Evolutionary conservation across 2,888 invertebrate species (phyloP).

Genomic region (Eledone cirrhosa): DNA sequence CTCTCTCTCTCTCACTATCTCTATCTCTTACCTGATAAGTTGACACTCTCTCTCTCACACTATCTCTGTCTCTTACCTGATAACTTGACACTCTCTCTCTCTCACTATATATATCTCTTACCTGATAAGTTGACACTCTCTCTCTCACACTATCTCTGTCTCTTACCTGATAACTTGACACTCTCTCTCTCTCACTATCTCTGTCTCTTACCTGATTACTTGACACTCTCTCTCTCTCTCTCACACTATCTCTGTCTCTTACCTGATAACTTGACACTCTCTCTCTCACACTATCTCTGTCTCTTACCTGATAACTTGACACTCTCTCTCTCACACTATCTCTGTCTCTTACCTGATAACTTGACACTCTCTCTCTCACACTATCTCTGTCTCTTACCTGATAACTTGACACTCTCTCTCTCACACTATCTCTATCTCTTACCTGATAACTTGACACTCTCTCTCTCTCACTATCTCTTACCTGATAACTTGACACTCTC

Average conservation of each 20-base stretch:
- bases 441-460: slow-evolving; percentile 58
- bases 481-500: slow-evolving; percentile 56
- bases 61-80: slow-evolving; percentile 45
- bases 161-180: slow-evolving; percentile 56
- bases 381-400: slow-evolving; percentile 45
- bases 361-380: slow-evolving; percentile 47
- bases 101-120: slow-evolving; percentile 35
- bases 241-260: too few species aligned
- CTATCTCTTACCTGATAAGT: slow-evolving; percentile 53
- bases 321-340: slow-evolving; percentile 38
- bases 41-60: slow-evolving; percentile 47
- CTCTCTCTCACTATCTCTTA: slow-evolving; percentile 31
- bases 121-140: slow-evolving; percentile 56
- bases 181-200: slow-evolving; percentile 35
- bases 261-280: slow-evolving; percentile 58
- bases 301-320: slow-evolving; percentile 55
- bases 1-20: slow-evolving; percentile 35
- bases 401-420: slow-evolving; percentile 50
- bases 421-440: not conserved
- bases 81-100: slow-evolving; percentile 47
- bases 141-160: too few species aligned
- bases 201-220: slow-evolving; percentile 53
- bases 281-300: too few species aligned
- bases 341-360: slow-evolving; percentile 49
- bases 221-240: slow-evolving; percentile 41